A percentile compares a stretch with the other conserved stretches of the same genome.
These are phyloP conservation scores for Plusia festucae DNA, from an alignment of 2,888 invertebrate genomes.

Conservation along the genomic window DNA sequence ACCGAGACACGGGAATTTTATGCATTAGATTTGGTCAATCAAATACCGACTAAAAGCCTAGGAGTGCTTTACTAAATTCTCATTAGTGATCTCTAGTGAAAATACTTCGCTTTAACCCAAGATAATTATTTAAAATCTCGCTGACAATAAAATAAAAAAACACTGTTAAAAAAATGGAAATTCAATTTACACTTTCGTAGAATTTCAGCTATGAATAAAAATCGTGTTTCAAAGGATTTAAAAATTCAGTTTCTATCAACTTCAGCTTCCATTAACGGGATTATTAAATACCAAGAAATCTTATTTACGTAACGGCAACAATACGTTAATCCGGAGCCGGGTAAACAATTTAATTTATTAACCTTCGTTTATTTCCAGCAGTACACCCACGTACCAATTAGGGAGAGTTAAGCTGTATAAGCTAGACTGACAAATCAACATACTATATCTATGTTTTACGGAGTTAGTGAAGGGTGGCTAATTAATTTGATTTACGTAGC, in stretches of 20 bases:
- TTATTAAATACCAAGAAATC: not conserved
- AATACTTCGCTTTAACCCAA: too few relatives aligned
- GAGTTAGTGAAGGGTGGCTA: slow-evolving; percentile 12
- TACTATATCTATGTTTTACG: not conserved
- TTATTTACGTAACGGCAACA: slow-evolving; percentile 1
- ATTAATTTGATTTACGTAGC: slow-evolving; percentile 18
- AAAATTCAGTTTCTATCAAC: not conserved
- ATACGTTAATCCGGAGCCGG: slow-evolving; percentile 1
- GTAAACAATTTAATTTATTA: slow-evolving; percentile 9
- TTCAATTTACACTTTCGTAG: too few relatives aligned
- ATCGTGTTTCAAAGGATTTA: too few relatives aligned
- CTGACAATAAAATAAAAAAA: too few relatives aligned
- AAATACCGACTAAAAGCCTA: too few relatives aligned
- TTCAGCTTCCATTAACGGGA: not conserved
- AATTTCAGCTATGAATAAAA: too few relatives aligned
- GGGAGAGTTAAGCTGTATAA: slow-evolving; percentile 12
- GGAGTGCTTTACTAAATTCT: too few relatives aligned
- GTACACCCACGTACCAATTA: slow-evolving; percentile 10
- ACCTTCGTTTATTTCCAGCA: slow-evolving; percentile 10
- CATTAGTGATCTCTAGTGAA: too few relatives aligned
- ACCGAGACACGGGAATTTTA: too few relatives aligned
- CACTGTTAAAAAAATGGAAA: too few relatives aligned
- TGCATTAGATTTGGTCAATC: too few relatives aligned
- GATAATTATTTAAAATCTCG: too few relatives aligned
- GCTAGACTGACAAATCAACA: slow-evolving; percentile 7